Evolutionary conservation across 1,140 invertebrate genomes (phyloP), one percentile per base, ranked within the genome.

Genomic region (Tetramorium simillimum): DNA sequence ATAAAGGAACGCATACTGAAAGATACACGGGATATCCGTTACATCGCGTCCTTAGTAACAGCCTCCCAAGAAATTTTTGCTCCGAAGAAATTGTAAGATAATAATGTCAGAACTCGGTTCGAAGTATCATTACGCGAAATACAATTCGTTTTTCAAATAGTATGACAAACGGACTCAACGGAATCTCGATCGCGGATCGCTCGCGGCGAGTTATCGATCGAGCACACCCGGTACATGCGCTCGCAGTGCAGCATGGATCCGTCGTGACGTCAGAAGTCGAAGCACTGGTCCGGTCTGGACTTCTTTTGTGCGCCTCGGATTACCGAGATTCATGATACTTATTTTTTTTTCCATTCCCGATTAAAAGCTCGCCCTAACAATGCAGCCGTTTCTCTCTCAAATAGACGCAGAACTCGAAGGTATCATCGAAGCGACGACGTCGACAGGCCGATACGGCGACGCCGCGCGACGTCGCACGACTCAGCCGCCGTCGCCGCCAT

Each of bases 401-500:
- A 69, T 1, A 37, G 14, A 24, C n/a, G 18, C 16, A 5, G 28
- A 5, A 65, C 37, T 37, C 3, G 12, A 49, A 46, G 0, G 28
- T 1, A 51, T 9, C 16, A 7, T 7, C 46, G n/a, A 12, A 12
- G 12, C 49, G 49, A 40, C 77, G 28, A 40, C 77, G 28, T 16
- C 14, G 21, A 10, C 6, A 1, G 49, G 46, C 2, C 18, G 7
- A 33, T 14, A 10, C 51, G 6, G 24, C 46, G 28, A 9, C 5
- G 75, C 28, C 3, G 60, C 60, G 43, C 14, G 21, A 81, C 86
- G 51, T 86, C 46, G 70, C 24, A 43, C 53, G 62, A 56, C 76
- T 70, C 33, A 16, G 14, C 82, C 12, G n/a, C 49, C n/a, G 49
- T 16, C 24, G 81, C 89, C 88, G 89, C 89, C 89, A 90, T 89